Evolutionary conservation across 1,140 invertebrate genomes (phyloP).

Genomic region (Ips typographus): DNA sequence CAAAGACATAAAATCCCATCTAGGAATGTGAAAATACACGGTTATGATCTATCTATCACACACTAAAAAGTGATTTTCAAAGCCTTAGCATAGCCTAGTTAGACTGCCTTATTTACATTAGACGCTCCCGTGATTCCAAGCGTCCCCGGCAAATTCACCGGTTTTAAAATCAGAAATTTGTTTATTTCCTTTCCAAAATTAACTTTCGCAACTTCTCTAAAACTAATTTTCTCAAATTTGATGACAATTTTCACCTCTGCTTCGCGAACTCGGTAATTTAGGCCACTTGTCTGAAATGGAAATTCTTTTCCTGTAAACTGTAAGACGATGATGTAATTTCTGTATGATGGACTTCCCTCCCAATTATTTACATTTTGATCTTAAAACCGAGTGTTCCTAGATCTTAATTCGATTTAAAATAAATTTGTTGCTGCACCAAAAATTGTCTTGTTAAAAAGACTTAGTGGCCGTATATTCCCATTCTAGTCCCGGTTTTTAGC

Average conservation of each 20-base stretch:
- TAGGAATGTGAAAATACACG: too few species aligned
- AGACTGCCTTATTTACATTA: background rate
- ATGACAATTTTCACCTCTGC: slow-evolving; percentile 14
- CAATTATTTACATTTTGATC: background rate
- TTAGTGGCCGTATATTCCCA: slow-evolving; percentile 20
- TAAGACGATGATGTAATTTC: slow-evolving; percentile 9
- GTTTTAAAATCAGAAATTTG: slow-evolving; percentile 14
- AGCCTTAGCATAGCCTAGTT: background rate
- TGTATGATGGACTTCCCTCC: background rate
- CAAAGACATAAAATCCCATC: too few species aligned
- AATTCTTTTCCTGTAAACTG: slow-evolving; percentile 11
- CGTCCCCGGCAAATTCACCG: slow-evolving; percentile 3
- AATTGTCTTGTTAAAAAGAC: slow-evolving; percentile 31
- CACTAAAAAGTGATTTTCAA: too few species aligned
- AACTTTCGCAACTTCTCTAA: slow-evolving; percentile 16
- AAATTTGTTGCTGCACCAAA: slow-evolving; percentile 1
- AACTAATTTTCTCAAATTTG: slow-evolving; percentile 21
- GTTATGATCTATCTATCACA: too few species aligned
- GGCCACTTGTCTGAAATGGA: slow-evolving; percentile 17
- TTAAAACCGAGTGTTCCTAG: background rate
- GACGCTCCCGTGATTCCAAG: background rate
- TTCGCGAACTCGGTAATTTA: slow-evolving; percentile 15
- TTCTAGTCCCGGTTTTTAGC: slow-evolving; percentile 14
- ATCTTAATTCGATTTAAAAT: slow-evolving; percentile 5
- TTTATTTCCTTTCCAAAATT: slow-evolving; percentile 20